These are phyloP conservation scores for Phaedon cochleariae DNA, from an alignment of 2,888 invertebrate genomes.

Conservation along the genomic window DNA sequence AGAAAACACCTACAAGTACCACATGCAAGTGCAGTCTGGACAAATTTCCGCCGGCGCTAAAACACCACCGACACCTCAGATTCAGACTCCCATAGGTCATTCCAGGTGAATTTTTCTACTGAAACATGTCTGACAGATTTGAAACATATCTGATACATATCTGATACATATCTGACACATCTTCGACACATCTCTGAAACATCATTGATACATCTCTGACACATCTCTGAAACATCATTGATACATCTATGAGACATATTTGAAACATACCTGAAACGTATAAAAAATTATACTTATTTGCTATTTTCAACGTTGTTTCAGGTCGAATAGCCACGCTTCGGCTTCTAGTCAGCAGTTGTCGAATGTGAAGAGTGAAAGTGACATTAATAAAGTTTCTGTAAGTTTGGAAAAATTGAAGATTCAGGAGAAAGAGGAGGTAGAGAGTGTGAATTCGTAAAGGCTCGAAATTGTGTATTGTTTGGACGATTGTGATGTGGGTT, in stretches of 20 bases:
- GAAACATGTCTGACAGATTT: not conserved
- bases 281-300: too few relatives aligned
- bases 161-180: not conserved
- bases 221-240: not conserved
- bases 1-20: slow-evolving; percentile 81
- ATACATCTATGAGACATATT: not conserved
- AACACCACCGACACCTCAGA: slow-evolving; percentile 73
- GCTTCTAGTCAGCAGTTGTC: slow-evolving; percentile 44
- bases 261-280: not conserved
- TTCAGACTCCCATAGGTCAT: slow-evolving; percentile 75
- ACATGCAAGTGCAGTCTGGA: slow-evolving; percentile 79
- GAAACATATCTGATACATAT: too few relatives aligned
- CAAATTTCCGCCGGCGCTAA: slow-evolving; percentile 64
- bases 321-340: slow-evolving; percentile 68
- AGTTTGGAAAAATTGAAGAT: not conserved
- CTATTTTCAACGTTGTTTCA: not conserved
- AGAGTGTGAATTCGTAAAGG: not conserved
- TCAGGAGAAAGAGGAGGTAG: not conserved
- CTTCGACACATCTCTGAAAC: not conserved
- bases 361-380: slow-evolving; percentile 31
- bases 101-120: slow-evolving; percentile 61
- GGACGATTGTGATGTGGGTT: not conserved
- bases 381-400: slow-evolving; percentile 13
- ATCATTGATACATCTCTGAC: not conserved
- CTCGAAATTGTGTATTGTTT: not conserved